Conservation (phyloP, 2,797 vertebrate genomes). For the Malurus splendens region DNA sequence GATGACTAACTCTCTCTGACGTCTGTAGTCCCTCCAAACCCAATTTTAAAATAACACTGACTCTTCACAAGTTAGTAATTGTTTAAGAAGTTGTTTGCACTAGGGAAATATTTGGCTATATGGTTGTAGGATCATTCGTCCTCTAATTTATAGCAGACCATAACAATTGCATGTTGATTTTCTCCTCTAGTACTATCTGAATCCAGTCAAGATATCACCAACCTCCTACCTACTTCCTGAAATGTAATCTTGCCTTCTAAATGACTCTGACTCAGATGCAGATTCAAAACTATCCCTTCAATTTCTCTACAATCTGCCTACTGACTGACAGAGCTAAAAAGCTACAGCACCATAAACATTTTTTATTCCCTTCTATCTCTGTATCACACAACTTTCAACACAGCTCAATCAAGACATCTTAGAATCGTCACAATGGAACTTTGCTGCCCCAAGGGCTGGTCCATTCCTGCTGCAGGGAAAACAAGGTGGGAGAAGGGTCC, state of each 20-base stretch:
- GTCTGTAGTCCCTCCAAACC: not conserved
- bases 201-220: not conserved
- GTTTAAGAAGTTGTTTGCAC: not conserved
- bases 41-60: constrained; percentile 9
- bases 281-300: not conserved
- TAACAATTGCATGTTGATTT: not conserved
- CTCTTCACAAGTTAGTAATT: not conserved
- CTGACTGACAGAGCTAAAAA: not conserved
- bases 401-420: not conserved
- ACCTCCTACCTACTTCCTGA: not conserved
- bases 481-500: accelerated
- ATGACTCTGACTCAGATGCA: not conserved
- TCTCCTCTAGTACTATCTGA: not conserved
- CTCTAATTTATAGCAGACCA: not conserved
- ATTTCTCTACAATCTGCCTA: not conserved
- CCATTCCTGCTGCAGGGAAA: accelerated
- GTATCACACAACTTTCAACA: not conserved
- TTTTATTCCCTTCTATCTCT: not conserved
- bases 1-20: constrained; percentile 4
- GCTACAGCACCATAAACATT: not conserved
- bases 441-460: not conserved
- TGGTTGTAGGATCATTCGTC: not conserved
- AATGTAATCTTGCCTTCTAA: not conserved
- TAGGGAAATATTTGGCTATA: not conserved
- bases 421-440: accelerated